phyloP scores from a whole-genome alignment of 2,797 vertebrate genomes.

The Enteromius mattozi region DNA sequence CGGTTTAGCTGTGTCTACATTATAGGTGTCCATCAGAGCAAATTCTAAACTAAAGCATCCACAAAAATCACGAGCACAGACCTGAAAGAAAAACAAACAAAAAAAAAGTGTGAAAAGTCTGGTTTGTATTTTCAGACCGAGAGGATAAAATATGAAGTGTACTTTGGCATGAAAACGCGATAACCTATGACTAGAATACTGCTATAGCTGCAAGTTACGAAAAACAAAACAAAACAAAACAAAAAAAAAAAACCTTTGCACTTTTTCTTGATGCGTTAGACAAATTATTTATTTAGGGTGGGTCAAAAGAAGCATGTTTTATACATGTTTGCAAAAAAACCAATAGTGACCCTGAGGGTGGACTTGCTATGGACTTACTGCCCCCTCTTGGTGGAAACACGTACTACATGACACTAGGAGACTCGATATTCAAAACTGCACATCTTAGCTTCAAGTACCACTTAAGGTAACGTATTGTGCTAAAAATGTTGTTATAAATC shows the following conservation, averaged over 20 bases:
- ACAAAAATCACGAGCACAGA: neutral
- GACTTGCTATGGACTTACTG: constrained; percentile 48
- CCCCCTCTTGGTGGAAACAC: constrained; percentile 56
- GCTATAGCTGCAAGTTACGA: constrained; percentile 4
- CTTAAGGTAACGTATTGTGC: neutral
- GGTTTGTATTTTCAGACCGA: neutral
- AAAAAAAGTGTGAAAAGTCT: too few species aligned
- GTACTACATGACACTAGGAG: constrained; percentile 11
- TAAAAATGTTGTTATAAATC: neutral
- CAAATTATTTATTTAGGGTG: constrained; percentile 3
- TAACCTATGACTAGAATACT: constrained; percentile 14
- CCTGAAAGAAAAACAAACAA: too few species aligned
- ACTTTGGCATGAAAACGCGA: constrained; percentile 16
- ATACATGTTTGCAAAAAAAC: constrained; percentile 34
- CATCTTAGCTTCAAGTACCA: neutral
- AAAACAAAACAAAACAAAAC: neutral
- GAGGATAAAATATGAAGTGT: neutral
- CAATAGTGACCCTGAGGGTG: constrained; percentile 24
- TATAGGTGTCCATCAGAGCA: neutral
- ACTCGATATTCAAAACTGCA: neutral
- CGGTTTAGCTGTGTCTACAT: neutral
- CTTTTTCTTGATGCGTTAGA: neutral
- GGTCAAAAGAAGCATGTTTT: constrained; percentile 11
- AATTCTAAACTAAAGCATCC: neutral
- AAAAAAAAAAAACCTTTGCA: neutral